Percentiles rank a stretch among this genome's conserved stretches.
These are phyloP conservation scores for Neodiprion fabricii DNA, from an alignment of 1,140 invertebrate species.

Conservation along the genomic window DNA sequence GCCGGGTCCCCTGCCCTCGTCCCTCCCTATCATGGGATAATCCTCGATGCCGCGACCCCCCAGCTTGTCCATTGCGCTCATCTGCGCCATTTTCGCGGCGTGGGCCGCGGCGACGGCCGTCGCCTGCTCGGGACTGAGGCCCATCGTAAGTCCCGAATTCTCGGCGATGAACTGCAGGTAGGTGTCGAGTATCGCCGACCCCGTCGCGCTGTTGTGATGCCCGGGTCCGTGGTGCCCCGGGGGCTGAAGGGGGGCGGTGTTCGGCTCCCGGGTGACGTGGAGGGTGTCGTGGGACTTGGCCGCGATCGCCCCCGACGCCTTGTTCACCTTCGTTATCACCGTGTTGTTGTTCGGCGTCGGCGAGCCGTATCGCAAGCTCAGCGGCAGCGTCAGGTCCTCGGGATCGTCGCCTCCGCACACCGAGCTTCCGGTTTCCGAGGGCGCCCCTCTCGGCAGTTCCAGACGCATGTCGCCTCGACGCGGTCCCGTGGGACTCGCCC, in stretches of 20 bases:
- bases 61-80: conserved; percentile 68
- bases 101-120: conserved; percentile 63
- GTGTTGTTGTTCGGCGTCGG: conserved; percentile 57
- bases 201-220: conserved; percentile 60
- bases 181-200: conserved; percentile 81
- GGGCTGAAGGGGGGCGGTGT: conserved; percentile 52
- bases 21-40: conserved; percentile 52
- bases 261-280: conserved; percentile 62
- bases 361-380: conserved; percentile 55
- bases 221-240: conserved; percentile 55
- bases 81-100: conserved; percentile 73
- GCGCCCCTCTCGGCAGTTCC: conserved; percentile 69
- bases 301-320: conserved; percentile 53
- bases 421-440: conserved; percentile 73
- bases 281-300: conserved; percentile 69
- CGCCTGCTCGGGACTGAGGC: conserved; percentile 63
- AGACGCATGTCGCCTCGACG: conserved; percentile 78
- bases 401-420: conserved; percentile 79
- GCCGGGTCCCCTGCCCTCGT: conserved; percentile 46
- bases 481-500: conserved; percentile 83
- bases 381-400: conserved; percentile 76
- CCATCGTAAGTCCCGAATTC: conserved; percentile 70
- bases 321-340: conserved; percentile 54
- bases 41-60: conserved; percentile 46
- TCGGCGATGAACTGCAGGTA: conserved; percentile 86